phyloP scores from a whole-genome alignment of 2,888 invertebrate genomes.

The Aromia moschata region DNA sequence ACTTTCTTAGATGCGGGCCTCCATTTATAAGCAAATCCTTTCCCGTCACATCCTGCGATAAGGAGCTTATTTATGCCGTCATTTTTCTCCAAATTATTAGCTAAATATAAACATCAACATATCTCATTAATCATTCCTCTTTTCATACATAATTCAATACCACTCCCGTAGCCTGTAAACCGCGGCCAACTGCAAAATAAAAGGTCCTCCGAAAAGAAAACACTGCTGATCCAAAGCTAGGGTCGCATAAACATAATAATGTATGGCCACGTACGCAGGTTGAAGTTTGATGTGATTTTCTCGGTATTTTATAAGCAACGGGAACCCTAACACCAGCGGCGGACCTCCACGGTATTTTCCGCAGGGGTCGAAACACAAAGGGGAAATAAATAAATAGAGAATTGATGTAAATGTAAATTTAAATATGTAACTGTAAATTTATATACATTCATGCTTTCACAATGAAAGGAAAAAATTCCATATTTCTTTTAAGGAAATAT shows the following conservation, averaged over 20 bases:
- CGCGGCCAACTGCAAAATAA: slow-evolving; percentile 34
- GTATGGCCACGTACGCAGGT: slow-evolving; percentile 48
- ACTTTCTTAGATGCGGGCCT: neutral
- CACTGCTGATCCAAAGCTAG: slow-evolving; percentile 33
- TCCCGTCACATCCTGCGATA: slow-evolving; percentile 12
- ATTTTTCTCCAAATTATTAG: slow-evolving; percentile 25
- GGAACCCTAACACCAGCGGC: too few species aligned
- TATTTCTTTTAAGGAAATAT: too few species aligned
- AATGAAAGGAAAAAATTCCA: too few species aligned
- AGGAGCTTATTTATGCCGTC: slow-evolving; percentile 12
- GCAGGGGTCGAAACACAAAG: too few species aligned
- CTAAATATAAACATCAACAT: slow-evolving; percentile 36
- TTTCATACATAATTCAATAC: slow-evolving; percentile 42
- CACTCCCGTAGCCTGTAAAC: slow-evolving; percentile 26
- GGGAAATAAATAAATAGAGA: too few species aligned
- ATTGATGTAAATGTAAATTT: too few species aligned
- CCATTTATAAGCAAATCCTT: slow-evolving; percentile 18
- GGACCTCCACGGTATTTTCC: too few species aligned
- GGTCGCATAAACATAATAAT: slow-evolving; percentile 44
- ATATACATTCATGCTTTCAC: too few species aligned
- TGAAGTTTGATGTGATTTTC: slow-evolving; percentile 49
- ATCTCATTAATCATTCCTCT: slow-evolving; percentile 37
- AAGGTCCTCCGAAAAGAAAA: slow-evolving; percentile 32
- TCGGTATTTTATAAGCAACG: slow-evolving; percentile 42
- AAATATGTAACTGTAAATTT: too few species aligned